Conservation (phyloP, 2,113 vertebrate genomes). For the Columba livia region DNA sequence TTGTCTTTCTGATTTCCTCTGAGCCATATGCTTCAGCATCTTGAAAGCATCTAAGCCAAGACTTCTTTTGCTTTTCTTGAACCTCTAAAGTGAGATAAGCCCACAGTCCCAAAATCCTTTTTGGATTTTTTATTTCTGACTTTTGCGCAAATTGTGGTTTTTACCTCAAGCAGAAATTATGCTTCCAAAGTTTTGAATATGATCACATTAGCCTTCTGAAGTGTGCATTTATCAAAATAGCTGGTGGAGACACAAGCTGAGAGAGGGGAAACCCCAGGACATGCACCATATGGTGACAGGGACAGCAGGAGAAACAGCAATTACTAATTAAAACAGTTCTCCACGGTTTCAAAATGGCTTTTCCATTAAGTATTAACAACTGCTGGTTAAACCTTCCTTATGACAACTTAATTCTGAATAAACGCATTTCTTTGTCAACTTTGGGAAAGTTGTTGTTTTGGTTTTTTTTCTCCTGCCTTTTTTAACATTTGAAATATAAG, state of each 20-base stretch:
- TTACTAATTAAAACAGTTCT: conserved; percentile 23
- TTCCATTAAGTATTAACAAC: conserved; percentile 11
- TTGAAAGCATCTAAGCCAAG: conserved; percentile 37
- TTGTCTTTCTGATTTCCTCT: conserved; percentile 23
- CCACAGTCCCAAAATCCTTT: background rate
- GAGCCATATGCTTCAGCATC: conserved; percentile 14
- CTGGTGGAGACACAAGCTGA: conserved; percentile 22
- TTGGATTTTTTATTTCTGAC: background rate
- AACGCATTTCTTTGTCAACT: conserved; percentile 30
- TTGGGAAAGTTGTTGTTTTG: background rate
- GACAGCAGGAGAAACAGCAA: conserved; percentile 22
- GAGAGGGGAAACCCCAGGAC: conserved; percentile 34
- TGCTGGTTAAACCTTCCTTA: background rate
- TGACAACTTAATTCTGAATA: background rate
- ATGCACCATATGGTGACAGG: conserved; percentile 49
- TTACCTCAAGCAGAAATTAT: background rate
- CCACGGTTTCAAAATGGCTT: background rate
- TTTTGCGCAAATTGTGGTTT: background rate
- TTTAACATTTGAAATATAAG: conserved; percentile 64
- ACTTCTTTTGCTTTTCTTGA: background rate
- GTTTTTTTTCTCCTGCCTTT: conserved; percentile 23
- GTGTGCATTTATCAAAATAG: conserved; percentile 9
- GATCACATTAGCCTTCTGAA: background rate
- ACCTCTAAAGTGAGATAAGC: background rate
- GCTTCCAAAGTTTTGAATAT: background rate